Evolutionary conservation across 92 coral and sea anemone species (phyloP).

Genomic region (Nematostella vectensis): DNA sequence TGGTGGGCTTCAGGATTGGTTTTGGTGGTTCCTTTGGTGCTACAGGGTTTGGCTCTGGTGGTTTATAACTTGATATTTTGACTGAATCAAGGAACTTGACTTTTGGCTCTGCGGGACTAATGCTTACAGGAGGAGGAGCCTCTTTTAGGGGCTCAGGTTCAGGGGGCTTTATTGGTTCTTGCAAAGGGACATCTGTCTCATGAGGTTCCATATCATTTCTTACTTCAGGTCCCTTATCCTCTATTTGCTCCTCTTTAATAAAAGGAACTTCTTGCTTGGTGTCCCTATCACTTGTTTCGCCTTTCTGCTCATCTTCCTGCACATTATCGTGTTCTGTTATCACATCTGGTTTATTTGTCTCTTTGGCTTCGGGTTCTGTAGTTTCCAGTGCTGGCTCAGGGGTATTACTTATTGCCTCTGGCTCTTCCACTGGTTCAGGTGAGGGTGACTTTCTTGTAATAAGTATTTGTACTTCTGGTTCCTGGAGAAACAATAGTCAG

Average conservation of each 20-base stretch:
- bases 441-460: slow-evolving; percentile 17
- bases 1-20: slow-evolving; percentile 55
- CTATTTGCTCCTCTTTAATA: slow-evolving; percentile 5
- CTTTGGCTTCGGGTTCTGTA: neutral
- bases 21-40: slow-evolving; percentile 28
- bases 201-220: too few species aligned
- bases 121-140: neutral
- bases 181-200: neutral
- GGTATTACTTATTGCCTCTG: neutral
- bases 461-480: slow-evolving; percentile 13
- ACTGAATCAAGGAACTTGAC: slow-evolving; percentile 54
- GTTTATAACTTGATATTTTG: slow-evolving; percentile 45
- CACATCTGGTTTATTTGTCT: neutral
- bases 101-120: slow-evolving; percentile 10
- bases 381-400: neutral
- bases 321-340: neutral
- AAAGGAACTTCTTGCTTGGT: neutral
- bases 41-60: slow-evolving; percentile 23
- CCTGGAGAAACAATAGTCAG: slow-evolving; percentile 3
- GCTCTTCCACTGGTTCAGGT: slow-evolving; percentile 7
- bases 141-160: slow-evolving; percentile 10
- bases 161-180: slow-evolving; percentile 8
- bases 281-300: neutral
- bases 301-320: neutral
- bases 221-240: too few species aligned